Conservation (phyloP, 2,888 invertebrate genomes). For the Bruchidius siliquastri region DNA sequence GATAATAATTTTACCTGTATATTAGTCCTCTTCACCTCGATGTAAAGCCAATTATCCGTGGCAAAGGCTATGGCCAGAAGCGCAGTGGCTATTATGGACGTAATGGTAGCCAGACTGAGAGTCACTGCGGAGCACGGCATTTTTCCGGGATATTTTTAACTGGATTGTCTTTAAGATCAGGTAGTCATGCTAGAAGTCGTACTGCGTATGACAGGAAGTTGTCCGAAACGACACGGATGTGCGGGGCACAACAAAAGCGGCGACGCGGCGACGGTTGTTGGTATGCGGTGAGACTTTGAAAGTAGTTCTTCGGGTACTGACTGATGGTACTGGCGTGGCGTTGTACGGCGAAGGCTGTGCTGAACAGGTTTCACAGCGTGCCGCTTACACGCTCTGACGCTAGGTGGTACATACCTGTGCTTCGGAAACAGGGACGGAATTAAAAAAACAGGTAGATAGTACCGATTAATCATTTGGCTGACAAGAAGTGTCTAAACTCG, state of each 20-base stretch:
- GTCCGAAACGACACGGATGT: not conserved
- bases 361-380: conserved; percentile 25
- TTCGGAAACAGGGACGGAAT: conserved; percentile 15
- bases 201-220: not conserved
- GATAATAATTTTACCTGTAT: conserved; percentile 66
- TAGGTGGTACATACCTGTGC: conserved; percentile 25
- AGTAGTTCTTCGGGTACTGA: conserved; percentile 26
- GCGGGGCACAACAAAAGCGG: not conserved
- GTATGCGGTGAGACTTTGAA: conserved; percentile 15
- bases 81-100: conserved; percentile 91
- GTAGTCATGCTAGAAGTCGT: not conserved
- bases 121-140: conserved; percentile 95
- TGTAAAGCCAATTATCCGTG: conserved; percentile 95
- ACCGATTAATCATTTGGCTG: not conserved
- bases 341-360: conserved; percentile 23
- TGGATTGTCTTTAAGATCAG: not conserved
- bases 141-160: conserved; percentile 1
- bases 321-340: conserved; percentile 10
- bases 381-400: not conserved
- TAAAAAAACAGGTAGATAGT: not conserved
- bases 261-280: not conserved
- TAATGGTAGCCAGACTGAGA: conserved; percentile 91
- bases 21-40: conserved; percentile 83
- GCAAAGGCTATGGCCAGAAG: conserved; percentile 91
- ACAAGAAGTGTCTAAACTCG: too few species aligned